phyloP scores from a whole-genome alignment of 2,888 invertebrate genomes.

The Deroplatys truncata region DNA sequence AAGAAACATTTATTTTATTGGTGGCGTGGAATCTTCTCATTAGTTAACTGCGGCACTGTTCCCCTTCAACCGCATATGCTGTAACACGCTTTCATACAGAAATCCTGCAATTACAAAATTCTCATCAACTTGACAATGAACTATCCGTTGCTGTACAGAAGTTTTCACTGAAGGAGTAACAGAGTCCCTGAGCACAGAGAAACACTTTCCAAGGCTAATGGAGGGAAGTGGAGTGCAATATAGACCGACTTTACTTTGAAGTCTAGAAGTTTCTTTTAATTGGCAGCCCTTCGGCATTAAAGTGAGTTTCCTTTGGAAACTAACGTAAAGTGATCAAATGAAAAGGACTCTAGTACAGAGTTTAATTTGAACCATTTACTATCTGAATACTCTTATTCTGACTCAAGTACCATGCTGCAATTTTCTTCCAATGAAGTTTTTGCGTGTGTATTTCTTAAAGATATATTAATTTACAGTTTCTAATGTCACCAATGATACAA shows the following conservation, averaged over 20 bases:
- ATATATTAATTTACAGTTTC: no score
- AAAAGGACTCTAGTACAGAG: not conserved
- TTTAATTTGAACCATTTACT: not conserved
- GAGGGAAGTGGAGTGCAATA: not conserved
- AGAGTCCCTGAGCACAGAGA: not conserved
- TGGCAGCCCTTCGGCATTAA: not conserved
- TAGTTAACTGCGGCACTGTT: no score
- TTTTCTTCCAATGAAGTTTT: not conserved
- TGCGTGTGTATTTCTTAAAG: not conserved
- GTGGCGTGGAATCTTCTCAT: no score
- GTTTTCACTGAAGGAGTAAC: not conserved
- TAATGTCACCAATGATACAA: no score
- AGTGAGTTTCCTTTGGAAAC: not conserved
- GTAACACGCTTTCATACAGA: no score
- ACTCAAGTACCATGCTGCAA: not conserved
- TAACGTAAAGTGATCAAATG: not conserved
- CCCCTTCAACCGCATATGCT: no score
- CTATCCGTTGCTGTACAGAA: not conserved
- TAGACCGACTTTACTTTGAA: not conserved
- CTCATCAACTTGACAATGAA: not conserved
- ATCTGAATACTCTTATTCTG: not conserved
- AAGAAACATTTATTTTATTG: no score
- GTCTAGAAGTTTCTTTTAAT: not conserved
- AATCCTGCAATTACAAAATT: no score
- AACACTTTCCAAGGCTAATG: not conserved